Evolutionary conservation across 2,113 vertebrate genomes (phyloP), one percentile per base, ranked within the genome.

Genomic region (Macrotis lagotis): DNA sequence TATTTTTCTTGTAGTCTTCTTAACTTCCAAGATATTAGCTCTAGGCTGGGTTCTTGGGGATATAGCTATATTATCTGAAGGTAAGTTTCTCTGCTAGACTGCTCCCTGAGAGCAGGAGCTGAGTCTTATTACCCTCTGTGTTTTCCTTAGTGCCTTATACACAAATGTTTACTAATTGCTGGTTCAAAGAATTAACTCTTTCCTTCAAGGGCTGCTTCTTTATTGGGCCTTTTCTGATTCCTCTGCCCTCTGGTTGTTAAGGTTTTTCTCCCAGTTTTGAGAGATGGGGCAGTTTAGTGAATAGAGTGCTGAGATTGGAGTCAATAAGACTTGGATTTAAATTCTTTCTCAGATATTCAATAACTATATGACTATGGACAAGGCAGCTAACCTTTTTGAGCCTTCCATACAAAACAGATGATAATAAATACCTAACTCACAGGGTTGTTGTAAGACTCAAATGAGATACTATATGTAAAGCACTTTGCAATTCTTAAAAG

Each of bases 51-150:
- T 96, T 37, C 47, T 96, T 90, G 93, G 93, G 47, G n/a, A 53
- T 90, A 1, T 5, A 92, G 0, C 90, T 8, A 59, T 95, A 90
- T 93, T 53, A 19, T 83, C 8, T n/a, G 24, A 83, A 83, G 12
- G 3, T 89, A 96, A 53, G 74, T 51, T 91, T 93, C 91, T 96
- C 49, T 93, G 51, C 9, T 83, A 48, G 37, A 92, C 92, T 24
- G 48, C 37, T 94, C 10, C 92, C 51, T 89, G 8, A 92, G 51
- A 50, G 0, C 25, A 51, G 51, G 48, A 59, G 50, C 0, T 89
- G 37, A 22, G 31, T 88, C 48, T 93, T n/a, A 52, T 48, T 10
- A 9, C 31, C 93, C 12, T 94, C 22, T 90, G 0, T 94, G 8
- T 93, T 26, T 90, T 74, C 37, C 50, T 89, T n/a, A 93, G 50